Base-by-base conservation (phyloP, 1,140 invertebrate species). In the Penaeus japonicus region DNA sequence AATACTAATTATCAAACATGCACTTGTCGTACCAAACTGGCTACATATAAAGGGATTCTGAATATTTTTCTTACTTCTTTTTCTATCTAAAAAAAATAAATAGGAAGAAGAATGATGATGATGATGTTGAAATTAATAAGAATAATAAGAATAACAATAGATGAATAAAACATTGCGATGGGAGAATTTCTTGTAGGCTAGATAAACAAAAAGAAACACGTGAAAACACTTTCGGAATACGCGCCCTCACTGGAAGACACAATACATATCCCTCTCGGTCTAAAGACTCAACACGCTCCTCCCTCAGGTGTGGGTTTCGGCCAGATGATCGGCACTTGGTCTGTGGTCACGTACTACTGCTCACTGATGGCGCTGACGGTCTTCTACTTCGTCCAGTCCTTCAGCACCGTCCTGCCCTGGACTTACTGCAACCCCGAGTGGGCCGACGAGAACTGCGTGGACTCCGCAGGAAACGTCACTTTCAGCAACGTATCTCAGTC, bases 221-320 rank as follows among this genome's bases (percentile, higher is more conserved):
- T 65, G 62, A 7, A 0, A 20, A 2, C 5, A 65, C 12, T 65
- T 65, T 65, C 3, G 59, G 32, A 24, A 2, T 53, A n/a, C n/a
- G n/a, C n/a, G n/a, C n/a, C n/a, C n/a, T n/a, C n/a, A n/a, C n/a
- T 53, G 54, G 18, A n/a, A 20, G 24, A 10, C 1, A 0, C 15
- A 4, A 39, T 4, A 24, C 39, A 15, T 0, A 15, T 80, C 39
- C 3, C 24, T 32, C 27, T 35, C 22, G 5, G 7, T 65, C 2
- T 27, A 65, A 3, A 2, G 77, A 80, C 75, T 22, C 18, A 47
- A 55, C 30, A 3, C 39, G 12, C 35, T 18, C 24, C 20, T 12
- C 84, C 70, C 57, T 35, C 90, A 93, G 93, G 93, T 27, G 90
- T 94, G n/a, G 93, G 93, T 0, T 93, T 92, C 83, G 92, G 92